Conservation (phyloP, 2,888 invertebrate genomes). For the Chesias legatella region DNA sequence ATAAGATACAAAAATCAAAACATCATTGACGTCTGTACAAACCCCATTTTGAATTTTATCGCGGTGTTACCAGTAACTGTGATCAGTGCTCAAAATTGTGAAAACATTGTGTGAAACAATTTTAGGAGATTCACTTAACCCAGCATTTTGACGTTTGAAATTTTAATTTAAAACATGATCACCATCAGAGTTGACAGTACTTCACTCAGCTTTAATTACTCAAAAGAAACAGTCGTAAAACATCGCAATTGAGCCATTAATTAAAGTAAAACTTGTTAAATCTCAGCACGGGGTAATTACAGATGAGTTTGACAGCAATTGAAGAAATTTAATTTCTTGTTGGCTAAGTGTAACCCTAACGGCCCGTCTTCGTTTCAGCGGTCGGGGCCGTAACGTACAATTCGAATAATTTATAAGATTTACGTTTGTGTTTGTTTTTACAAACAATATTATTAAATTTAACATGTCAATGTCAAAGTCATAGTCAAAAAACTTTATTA, state of each 20-base stretch:
- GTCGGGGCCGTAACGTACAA: conserved; percentile 1
- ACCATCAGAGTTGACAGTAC: background rate
- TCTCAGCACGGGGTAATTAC: conserved; percentile 18
- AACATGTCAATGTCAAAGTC: no score
- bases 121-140: conserved; percentile 19
- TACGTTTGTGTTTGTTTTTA: no score
- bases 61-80: no score
- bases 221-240: conserved; percentile 27
- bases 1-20: no score
- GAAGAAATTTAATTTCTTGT: conserved; percentile 23
- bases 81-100: no score
- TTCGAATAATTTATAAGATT: no score
- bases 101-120: conserved; percentile 13
- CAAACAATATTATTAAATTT: no score
- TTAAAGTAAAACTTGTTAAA: conserved; percentile 25
- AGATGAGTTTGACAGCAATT: conserved; percentile 17
- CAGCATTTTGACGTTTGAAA: no score
- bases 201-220: conserved; percentile 22
- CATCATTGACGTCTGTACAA: no score
- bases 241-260: conserved; percentile 26
- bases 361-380: conserved; percentile 13
- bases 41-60: no score
- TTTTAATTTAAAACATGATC: no score
- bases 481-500: no score
- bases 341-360: conserved; percentile 16